Conservation (phyloP, 1,140 invertebrate species). For the Lucilia cuprina region DNA sequence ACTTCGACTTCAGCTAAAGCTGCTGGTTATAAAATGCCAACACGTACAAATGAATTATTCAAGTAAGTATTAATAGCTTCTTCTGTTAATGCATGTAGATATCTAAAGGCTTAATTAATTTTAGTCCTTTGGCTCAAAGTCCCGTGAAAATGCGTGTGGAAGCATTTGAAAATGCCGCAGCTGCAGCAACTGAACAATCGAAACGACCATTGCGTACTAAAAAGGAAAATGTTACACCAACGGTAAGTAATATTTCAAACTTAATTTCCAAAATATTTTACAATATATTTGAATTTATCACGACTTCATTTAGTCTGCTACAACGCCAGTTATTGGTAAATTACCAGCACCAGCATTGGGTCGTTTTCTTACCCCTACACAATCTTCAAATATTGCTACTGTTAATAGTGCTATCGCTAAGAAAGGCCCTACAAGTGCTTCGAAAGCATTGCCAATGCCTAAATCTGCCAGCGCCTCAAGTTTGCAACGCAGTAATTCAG, state of each 20-base stretch:
- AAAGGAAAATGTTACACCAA: conserved; percentile 39
- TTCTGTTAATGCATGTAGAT: not conserved
- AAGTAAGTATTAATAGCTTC: conserved; percentile 48
- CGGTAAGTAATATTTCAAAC: conserved; percentile 10
- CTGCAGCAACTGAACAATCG: conserved; percentile 39
- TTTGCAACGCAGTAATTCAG: conserved; percentile 44
- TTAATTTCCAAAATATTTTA: too few species aligned
- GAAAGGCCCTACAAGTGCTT: conserved; percentile 52
- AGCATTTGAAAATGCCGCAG: conserved; percentile 67
- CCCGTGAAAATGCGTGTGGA: conserved; percentile 70
- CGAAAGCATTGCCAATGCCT: conserved; percentile 46
- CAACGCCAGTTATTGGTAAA: conserved; percentile 52
- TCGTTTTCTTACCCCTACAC: conserved; percentile 58
- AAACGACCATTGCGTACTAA: conserved; percentile 42
- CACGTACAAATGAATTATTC: conserved; percentile 55
- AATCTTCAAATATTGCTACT: conserved; percentile 40
- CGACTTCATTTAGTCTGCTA: conserved; percentile 28
- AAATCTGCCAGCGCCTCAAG: conserved; percentile 47
- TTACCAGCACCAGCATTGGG: conserved; percentile 48
- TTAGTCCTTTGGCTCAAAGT: conserved; percentile 68
- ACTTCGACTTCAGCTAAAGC: conserved; percentile 17
- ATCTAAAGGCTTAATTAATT: not conserved
- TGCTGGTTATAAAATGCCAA: conserved; percentile 46
- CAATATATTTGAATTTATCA: too few species aligned
- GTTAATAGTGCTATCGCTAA: conserved; percentile 45